Evolutionary conservation across 2,888 invertebrate genomes (phyloP), one percentile per base, ranked within the genome.

Genomic region (Meteorus colon): DNA sequence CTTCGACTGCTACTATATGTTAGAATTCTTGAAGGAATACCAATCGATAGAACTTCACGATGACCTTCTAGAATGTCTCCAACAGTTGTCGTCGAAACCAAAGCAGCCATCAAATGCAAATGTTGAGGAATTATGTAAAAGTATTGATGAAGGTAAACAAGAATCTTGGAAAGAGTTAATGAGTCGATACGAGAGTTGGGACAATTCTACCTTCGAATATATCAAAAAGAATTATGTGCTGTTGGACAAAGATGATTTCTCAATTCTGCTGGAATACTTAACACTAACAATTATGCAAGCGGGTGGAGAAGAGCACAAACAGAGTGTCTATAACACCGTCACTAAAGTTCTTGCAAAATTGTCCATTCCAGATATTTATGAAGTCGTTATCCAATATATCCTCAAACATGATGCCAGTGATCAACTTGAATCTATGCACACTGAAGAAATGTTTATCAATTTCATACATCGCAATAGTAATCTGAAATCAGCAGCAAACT

Each of bases 181-280:
- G 19, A 81, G 75, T 19, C 82, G 85, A 59, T 83, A 85, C 41
- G 79, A 82, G 19, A 81, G 86, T 67, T 89, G 88, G 88, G 81
- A 88, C 66, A 70, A 80, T 51, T 68, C 77, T 8, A 78, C 77
- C 12, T 78, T 86, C 19, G 72, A 84, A 12, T 79, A 79, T 4
- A 73, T 87, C 0, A 76, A 80, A 4, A 73, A 77, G 19, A 80
- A 80, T 10, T 74, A 77, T 12, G 63, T 73, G 0, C 31, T 79
- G 0, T 45, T 87, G n/a, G 81, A 82, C 6, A 82, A 82, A 65
- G 74, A 84, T 0, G 83, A 84, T 55, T 86, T 83, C 45, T 41
- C 80, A 4, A 73, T 77, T 51, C 65, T 89, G 0, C 75, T 89
- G 4, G 83, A 88, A 19, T 84, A 86, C 60, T 75, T 88, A 1